These are phyloP conservation scores for Leistus spinibarbis DNA, from an alignment of 2,888 invertebrate genomes.

Conservation along the genomic window DNA sequence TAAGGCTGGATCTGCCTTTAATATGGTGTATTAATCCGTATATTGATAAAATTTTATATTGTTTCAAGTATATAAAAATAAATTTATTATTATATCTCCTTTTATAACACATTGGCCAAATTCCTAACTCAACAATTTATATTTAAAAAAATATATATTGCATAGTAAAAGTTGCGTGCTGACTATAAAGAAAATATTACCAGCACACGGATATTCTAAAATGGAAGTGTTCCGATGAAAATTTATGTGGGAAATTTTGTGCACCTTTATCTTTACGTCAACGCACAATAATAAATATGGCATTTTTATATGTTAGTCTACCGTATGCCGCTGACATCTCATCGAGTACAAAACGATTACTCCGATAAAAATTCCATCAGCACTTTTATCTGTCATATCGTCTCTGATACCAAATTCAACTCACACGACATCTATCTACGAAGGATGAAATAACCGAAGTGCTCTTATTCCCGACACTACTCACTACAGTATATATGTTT, in stretches of 20 bases:
- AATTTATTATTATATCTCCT: no score
- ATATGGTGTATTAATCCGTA: no score
- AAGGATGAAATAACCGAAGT: no score
- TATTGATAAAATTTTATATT: no score
- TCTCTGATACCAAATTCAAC: neutral
- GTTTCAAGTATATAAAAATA: no score
- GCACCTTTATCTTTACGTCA: neutral
- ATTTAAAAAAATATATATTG: neutral
- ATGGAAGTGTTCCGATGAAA: neutral
- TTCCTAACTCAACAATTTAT: neutral
- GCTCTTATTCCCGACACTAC: no score
- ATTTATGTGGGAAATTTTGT: neutral
- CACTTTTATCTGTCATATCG: neutral
- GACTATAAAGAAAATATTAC: neutral
- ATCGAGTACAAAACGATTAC: neutral
- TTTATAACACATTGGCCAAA: no score
- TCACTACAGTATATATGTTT: no score
- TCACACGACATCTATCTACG: neutral
- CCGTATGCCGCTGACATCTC: slow-evolving; percentile 1
- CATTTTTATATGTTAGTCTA: slow-evolving; percentile 4
- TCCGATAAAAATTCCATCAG: neutral
- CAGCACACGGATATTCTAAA: neutral
- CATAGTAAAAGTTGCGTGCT: neutral
- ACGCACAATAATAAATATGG: neutral
- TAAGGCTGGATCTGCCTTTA: no score